phyloP scores from a whole-genome alignment of 1,140 invertebrate species.

The Orchestia grillus region DNA sequence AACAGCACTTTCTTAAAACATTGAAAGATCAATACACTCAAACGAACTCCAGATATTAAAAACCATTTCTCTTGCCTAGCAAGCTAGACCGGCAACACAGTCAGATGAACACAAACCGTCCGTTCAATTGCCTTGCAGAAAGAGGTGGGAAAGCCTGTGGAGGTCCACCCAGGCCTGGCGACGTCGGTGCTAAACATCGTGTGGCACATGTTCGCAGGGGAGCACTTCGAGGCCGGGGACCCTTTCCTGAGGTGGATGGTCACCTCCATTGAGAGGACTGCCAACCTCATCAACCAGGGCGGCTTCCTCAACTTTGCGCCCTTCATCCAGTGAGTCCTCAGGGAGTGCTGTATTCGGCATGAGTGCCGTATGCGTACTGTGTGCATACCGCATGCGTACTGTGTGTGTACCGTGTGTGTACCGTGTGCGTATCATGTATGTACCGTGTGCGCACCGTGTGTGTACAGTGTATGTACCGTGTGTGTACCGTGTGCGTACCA shows the following conservation, averaged over 20 bases:
- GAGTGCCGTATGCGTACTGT: background rate
- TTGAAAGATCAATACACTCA: too few relatives aligned
- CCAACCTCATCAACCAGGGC: constrained; percentile 64
- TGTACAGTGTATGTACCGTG: too few relatives aligned
- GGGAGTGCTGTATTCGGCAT: background rate
- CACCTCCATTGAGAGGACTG: constrained; percentile 62
- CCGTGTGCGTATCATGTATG: too few relatives aligned
- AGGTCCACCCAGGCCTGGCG: constrained; percentile 63
- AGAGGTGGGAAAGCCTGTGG: constrained; percentile 60
- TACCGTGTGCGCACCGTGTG: too few relatives aligned
- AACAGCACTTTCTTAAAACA: too few relatives aligned
- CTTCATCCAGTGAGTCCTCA: constrained; percentile 60
- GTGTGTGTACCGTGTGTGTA: too few relatives aligned
- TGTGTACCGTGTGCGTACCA: too few relatives aligned
- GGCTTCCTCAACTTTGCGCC: constrained; percentile 65
- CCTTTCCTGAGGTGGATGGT: constrained; percentile 63
- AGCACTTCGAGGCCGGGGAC: constrained; percentile 61
- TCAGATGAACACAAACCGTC: background rate
- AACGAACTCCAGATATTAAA: too few relatives aligned
- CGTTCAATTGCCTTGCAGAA: constrained; percentile 39
- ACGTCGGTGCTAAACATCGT: constrained; percentile 68
- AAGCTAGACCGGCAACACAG: too few relatives aligned
- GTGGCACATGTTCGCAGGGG: constrained; percentile 67
- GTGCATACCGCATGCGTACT: too few relatives aligned
- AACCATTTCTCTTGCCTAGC: too few relatives aligned